Conservation (phyloP, 2,797 vertebrate species). For the Alca torda region DNA sequence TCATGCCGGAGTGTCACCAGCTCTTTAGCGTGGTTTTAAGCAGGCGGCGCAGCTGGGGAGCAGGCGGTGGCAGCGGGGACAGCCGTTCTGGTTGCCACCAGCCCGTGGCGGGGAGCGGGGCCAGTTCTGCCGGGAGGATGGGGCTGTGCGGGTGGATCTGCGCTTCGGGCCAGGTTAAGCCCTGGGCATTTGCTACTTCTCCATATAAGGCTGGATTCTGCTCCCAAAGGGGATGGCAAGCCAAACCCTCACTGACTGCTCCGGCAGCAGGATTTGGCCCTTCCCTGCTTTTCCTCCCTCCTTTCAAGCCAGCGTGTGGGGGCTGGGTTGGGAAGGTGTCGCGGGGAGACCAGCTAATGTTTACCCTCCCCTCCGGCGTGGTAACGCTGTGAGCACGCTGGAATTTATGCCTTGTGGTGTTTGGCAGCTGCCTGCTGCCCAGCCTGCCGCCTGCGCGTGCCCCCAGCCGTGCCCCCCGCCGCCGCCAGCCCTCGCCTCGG, state of each 20-base stretch:
- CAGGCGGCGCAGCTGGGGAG: not conserved
- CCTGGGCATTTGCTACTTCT: not conserved
- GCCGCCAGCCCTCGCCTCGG: not conserved
- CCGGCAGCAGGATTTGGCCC: not conserved
- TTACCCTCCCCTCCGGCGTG: not conserved
- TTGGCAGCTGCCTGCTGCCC: not conserved
- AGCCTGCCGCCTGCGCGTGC: not conserved
- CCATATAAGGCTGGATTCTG: conserved; percentile 54
- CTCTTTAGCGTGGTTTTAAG: not conserved
- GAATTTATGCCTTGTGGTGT: not conserved
- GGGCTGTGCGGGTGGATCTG: not conserved
- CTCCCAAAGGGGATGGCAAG: not conserved
- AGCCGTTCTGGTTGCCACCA: not conserved
- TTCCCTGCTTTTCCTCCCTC: not conserved
- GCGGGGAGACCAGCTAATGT: not conserved
- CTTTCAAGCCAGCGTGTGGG: not conserved
- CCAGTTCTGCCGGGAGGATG: not conserved
- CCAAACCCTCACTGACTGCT: not conserved
- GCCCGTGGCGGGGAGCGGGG: fast-evolving
- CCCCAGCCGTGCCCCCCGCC: not conserved
- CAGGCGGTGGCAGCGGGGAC: not conserved
- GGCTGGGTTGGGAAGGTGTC: not conserved
- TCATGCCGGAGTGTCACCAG: conserved; percentile 28
- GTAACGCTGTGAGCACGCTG: not conserved
- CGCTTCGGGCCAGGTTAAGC: not conserved